Evolutionary conservation across 2,888 invertebrate genomes (phyloP).

Genomic region (Ptilodon capucinus): DNA sequence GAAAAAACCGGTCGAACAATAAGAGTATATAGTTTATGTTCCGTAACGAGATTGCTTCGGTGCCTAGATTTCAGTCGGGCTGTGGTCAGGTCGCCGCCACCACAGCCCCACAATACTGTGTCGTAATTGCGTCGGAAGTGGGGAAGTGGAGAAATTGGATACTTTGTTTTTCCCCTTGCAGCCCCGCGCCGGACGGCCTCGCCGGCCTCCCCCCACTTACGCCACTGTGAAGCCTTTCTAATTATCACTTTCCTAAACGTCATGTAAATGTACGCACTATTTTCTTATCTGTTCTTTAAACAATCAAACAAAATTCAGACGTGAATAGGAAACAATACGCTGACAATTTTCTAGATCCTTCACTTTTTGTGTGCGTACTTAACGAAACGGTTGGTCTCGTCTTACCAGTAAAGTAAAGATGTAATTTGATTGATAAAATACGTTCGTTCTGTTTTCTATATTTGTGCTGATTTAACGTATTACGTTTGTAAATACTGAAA

Average conservation of each 20-base stretch:
- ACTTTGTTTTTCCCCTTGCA: conserved; percentile 64
- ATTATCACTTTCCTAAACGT: conserved; percentile 57
- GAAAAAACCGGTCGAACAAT: conserved; percentile 67
- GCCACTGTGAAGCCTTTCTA: conserved; percentile 68
- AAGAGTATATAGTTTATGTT: conserved; percentile 64
- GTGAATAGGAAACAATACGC: conserved; percentile 18
- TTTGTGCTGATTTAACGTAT: conserved; percentile 31
- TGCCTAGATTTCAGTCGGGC: conserved; percentile 64
- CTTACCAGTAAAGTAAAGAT: neutral
- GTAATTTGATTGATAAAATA: neutral
- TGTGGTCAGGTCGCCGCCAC: conserved; percentile 63
- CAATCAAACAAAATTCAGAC: conserved; percentile 18
- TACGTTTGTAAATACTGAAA: conserved; percentile 31
- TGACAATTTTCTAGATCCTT: conserved; percentile 19
- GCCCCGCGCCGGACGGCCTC: conserved; percentile 41
- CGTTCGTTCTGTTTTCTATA: neutral
- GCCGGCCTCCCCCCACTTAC: conserved; percentile 38
- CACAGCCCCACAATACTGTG: conserved; percentile 64
- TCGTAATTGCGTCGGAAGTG: conserved; percentile 77
- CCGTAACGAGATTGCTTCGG: conserved; percentile 72
- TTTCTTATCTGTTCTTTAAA: conserved; percentile 28
- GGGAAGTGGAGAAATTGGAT: conserved; percentile 76
- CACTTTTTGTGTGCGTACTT: conserved; percentile 22
- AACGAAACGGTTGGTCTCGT: conserved; percentile 16
- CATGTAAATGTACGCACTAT: conserved; percentile 40